Percentiles rank a stretch among this genome's conserved stretches.
These are phyloP conservation scores for Plusia festucae DNA, from an alignment of 2,888 invertebrate genomes.

Conservation along the genomic window DNA sequence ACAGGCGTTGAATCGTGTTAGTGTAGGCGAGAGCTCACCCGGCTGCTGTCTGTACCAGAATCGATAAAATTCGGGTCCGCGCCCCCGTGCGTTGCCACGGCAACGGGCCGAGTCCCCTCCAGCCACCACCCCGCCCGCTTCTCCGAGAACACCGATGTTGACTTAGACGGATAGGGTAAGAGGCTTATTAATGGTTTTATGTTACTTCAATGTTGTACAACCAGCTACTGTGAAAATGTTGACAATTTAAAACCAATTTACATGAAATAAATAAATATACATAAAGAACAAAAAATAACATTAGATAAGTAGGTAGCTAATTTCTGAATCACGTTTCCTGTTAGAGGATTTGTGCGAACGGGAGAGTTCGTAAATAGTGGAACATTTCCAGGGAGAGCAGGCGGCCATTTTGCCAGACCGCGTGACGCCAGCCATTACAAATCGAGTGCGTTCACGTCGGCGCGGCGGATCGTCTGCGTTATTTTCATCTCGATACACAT, in stretches of 20 bases:
- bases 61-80: slow-evolving; percentile 89
- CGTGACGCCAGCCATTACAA: slow-evolving; percentile 88
- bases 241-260: slow-evolving; percentile 38
- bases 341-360: slow-evolving; percentile 67
- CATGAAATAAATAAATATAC: slow-evolving; percentile 23
- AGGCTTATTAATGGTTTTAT: slow-evolving; percentile 89
- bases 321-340: slow-evolving; percentile 56
- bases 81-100: slow-evolving; percentile 85
- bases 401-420: slow-evolving; percentile 87
- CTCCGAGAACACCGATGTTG: slow-evolving; percentile 87
- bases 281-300: slow-evolving; percentile 50
- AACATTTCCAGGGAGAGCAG: slow-evolving; percentile 70
- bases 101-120: slow-evolving; percentile 76
- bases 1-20: slow-evolving; percentile 86
- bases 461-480: slow-evolving; percentile 57
- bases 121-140: slow-evolving; percentile 71
- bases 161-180: slow-evolving; percentile 89
- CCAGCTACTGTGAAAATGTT: slow-evolving; percentile 53
- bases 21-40: slow-evolving; percentile 82
- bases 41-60: slow-evolving; percentile 88
- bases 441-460: slow-evolving; percentile 75
- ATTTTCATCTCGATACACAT: slow-evolving; percentile 64
- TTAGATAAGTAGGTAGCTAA: slow-evolving; percentile 2
- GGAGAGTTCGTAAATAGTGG: slow-evolving; percentile 73
- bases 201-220: slow-evolving; percentile 79